Percentiles rank a stretch among this genome's conserved stretches.
phyloP scores from a whole-genome alignment of 2,888 invertebrate species.

The Patella depressa region DNA sequence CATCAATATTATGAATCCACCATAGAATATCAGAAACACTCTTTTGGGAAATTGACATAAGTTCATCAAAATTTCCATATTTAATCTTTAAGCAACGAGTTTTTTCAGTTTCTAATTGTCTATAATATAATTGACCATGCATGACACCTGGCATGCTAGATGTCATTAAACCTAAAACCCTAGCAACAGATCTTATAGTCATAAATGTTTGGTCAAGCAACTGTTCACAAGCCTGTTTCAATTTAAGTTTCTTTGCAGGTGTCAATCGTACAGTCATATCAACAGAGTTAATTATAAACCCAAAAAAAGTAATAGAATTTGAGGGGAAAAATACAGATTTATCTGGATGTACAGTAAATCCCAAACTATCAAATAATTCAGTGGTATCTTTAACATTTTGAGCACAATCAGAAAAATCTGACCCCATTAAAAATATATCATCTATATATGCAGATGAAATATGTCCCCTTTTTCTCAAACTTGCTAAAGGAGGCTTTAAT shows the following conservation, averaged over 20 bases:
- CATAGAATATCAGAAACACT: slow-evolving; percentile 19
- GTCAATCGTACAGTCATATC: not conserved
- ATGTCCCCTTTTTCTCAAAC: no score
- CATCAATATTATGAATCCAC: slow-evolving; percentile 26
- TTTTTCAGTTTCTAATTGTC: slow-evolving; percentile 21
- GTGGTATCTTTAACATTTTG: not conserved
- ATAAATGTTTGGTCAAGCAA: not conserved
- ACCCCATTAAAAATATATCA: not conserved
- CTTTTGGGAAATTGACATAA: not conserved
- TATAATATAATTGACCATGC: slow-evolving; percentile 21
- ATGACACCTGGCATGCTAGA: slow-evolving; percentile 15
- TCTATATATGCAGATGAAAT: slow-evolving; percentile 14
- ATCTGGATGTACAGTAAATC: slow-evolving; percentile 17
- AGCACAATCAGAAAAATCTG: not conserved
- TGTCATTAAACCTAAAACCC: slow-evolving; percentile 15
- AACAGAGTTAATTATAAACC: not conserved
- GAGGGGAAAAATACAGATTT: slow-evolving; percentile 12
- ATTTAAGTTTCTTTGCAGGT: not conserved
- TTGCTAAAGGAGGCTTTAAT: no score
- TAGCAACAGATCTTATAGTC: slow-evolving; percentile 15
- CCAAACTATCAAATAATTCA: not conserved
- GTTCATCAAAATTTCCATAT: slow-evolving; percentile 22
- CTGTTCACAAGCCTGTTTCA: slow-evolving; percentile 4
- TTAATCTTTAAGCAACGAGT: slow-evolving; percentile 15
- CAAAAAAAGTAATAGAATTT: not conserved